Conservation (phyloP, 2,888 invertebrate species). For the Yponomeuta cagnagella region DNA sequence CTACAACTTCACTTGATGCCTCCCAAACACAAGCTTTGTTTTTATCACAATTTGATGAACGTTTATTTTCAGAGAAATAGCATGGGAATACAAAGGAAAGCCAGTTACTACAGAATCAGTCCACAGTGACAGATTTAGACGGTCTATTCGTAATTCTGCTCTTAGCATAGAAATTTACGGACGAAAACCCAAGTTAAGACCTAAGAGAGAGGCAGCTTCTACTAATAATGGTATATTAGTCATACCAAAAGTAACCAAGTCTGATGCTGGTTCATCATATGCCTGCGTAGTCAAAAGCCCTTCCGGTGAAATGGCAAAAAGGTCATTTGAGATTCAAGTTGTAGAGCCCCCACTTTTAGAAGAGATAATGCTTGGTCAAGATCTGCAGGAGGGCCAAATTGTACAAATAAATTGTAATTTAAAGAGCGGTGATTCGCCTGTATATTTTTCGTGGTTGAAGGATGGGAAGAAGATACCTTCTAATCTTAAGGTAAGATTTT, state of each 20-base stretch:
- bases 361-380: constrained; percentile 86
- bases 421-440: constrained; percentile 82
- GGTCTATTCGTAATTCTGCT: constrained; percentile 45
- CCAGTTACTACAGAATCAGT: constrained; percentile 50
- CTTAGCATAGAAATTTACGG: constrained; percentile 64
- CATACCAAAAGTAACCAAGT: constrained; percentile 77
- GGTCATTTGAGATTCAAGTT: constrained; percentile 81
- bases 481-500: constrained; percentile 74
- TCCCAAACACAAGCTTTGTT: no score
- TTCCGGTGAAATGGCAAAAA: constrained; percentile 84
- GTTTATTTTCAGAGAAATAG: constrained; percentile 54
- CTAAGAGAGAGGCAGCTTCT: constrained; percentile 46
- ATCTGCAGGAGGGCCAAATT: constrained; percentile 88
- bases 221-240: constrained; percentile 72
- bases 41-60: no score
- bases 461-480: constrained; percentile 79
- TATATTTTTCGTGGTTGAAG: constrained; percentile 82
- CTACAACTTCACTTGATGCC: no score
- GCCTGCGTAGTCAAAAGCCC: constrained; percentile 86
- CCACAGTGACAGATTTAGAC: constrained; percentile 49
- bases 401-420: constrained; percentile 89
- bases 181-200: constrained; percentile 67
- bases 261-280: constrained; percentile 83
- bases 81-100: constrained; percentile 69
- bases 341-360: constrained; percentile 87